phyloP scores from a whole-genome alignment of 2,797 vertebrate species.

The Neosilurus mollespiculum region DNA sequence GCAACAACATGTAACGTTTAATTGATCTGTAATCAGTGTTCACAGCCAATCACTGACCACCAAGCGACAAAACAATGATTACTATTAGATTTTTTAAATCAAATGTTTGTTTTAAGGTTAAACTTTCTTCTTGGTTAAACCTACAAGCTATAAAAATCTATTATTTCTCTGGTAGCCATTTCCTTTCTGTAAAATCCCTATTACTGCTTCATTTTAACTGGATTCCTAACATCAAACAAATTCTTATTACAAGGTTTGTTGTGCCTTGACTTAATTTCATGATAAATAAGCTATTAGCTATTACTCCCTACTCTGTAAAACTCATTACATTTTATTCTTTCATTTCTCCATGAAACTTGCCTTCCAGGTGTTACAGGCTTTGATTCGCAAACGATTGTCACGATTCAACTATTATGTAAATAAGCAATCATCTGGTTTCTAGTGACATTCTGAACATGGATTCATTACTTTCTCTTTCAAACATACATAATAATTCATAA shows the following conservation, averaged over 20 bases:
- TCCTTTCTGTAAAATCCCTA: not conserved
- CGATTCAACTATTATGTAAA: not conserved
- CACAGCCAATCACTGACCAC: not conserved
- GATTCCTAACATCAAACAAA: too few relatives aligned
- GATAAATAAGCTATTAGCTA: not conserved
- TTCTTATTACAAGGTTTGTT: not conserved
- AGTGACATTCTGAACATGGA: too few relatives aligned
- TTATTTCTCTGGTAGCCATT: not conserved
- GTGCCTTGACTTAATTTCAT: not conserved
- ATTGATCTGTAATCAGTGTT: not conserved
- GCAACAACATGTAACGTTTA: too few relatives aligned
- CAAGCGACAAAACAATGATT: not conserved
- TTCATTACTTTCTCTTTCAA: not conserved
- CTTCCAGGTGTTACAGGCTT: not conserved
- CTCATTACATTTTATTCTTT: not conserved
- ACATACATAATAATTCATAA: not conserved
- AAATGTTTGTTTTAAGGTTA: not conserved
- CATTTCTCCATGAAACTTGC: not conserved
- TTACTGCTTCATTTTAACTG: not conserved
- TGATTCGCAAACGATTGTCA: not conserved
- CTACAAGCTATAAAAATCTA: not conserved
- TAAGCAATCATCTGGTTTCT: not conserved
- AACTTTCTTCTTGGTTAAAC: not conserved
- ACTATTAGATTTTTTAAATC: too few relatives aligned
- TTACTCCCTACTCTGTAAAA: not conserved